A percentile compares a stretch with the other conserved stretches of the same genome.
These are phyloP conservation scores for Contarinia nasturtii DNA, from an alignment of 1,140 invertebrate genomes.

Conservation along the genomic window DNA sequence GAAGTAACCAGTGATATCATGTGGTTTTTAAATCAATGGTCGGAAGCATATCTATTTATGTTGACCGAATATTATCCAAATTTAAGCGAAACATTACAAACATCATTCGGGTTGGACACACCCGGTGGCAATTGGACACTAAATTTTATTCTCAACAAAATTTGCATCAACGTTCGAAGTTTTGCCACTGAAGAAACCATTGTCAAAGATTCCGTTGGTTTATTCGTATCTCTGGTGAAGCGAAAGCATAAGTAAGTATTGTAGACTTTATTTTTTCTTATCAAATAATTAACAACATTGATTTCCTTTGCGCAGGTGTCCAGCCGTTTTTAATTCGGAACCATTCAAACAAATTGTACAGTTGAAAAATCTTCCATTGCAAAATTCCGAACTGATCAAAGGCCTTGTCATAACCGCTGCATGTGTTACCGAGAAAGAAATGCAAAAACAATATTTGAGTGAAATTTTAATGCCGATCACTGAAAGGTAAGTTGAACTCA, in stretches of 20 bases:
- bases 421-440: constrained; percentile 42
- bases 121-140: not conserved
- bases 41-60: constrained; percentile 44
- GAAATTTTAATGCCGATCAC: constrained; percentile 40
- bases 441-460: not conserved
- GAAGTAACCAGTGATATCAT: constrained; percentile 46
- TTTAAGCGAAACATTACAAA: constrained; percentile 14
- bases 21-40: constrained; percentile 54
- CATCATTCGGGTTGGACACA: not conserved
- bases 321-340: constrained; percentile 1
- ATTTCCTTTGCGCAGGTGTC: not conserved
- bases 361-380: constrained; percentile 24
- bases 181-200: not conserved
- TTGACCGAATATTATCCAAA: constrained; percentile 41
- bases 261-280: not conserved
- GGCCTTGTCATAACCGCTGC: constrained; percentile 14
- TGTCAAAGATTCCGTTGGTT: not conserved
- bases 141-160: not conserved
- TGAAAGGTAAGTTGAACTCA: constrained; percentile 36
- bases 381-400: not conserved
- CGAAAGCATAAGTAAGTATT: not conserved
- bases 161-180: not conserved
- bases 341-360: constrained; percentile 1
- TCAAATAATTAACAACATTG: not conserved
- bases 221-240: not conserved